A percentile compares a stretch with the other conserved stretches of the same genome.
phyloP scores from a whole-genome alignment of 2,888 invertebrate species.

The Linnaemya tessellans region DNA sequence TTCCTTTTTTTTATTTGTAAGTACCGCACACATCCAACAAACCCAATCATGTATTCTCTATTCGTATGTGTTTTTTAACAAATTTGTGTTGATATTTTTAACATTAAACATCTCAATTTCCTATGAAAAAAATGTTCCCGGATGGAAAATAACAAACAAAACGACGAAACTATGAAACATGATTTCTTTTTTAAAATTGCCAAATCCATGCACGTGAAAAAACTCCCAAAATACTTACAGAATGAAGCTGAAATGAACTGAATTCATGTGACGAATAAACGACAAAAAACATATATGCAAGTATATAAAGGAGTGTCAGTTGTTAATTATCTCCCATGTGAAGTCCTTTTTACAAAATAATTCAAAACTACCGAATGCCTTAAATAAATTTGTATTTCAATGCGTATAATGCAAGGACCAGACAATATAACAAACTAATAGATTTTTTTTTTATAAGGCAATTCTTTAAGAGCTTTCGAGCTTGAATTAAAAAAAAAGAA shows the following conservation, averaged over 20 bases:
- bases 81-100: conserved; percentile 15
- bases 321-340: no score
- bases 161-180: conserved; percentile 3
- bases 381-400: no score
- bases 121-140: conserved; percentile 30
- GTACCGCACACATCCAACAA: not conserved
- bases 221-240: not conserved
- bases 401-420: no score
- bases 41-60: not conserved
- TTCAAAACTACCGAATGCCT: no score
- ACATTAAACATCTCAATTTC: conserved; percentile 44
- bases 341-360: no score
- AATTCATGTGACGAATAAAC: not conserved
- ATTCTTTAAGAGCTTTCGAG: no score
- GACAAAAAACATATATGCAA: no score
- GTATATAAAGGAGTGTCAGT: no score
- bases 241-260: not conserved
- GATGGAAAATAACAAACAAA: not conserved
- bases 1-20: not conserved
- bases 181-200: conserved; percentile 27
- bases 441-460: no score
- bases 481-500: no score
- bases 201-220: conserved; percentile 7
- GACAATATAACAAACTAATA: no score
- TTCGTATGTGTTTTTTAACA: conserved; percentile 33